Evolutionary conservation across 35 echinoderm and acorn worm species (phyloP).

Genomic region (Chiridota heheva): DNA sequence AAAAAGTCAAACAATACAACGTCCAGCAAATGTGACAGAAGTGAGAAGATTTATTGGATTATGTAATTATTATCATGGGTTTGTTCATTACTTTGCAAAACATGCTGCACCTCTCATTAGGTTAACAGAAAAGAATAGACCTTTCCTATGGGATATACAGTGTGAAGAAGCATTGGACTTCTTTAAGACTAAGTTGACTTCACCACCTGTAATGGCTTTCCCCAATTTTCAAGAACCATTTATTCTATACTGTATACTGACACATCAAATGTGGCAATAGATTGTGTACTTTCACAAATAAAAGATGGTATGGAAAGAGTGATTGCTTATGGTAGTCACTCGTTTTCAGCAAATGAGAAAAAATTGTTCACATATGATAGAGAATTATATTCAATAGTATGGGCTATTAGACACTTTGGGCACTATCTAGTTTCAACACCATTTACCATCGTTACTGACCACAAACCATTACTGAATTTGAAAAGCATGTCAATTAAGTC

Average conservation of each 20-base stretch:
- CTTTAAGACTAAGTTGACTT: background rate
- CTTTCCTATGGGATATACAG: conserved; percentile 15
- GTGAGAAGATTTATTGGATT: conserved; percentile 13
- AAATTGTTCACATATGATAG: conserved; percentile 34
- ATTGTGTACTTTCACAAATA: conserved; percentile 15
- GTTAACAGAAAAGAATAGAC: background rate
- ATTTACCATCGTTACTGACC: conserved; percentile 45
- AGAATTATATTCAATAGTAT: conserved; percentile 45
- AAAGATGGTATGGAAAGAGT: conserved; percentile 31
- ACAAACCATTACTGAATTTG: conserved; percentile 24
- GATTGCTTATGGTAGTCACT: conserved; percentile 59
- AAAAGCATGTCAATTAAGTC: background rate
- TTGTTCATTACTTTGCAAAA: conserved; percentile 23
- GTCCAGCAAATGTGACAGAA: background rate
- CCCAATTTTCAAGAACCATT: conserved; percentile 5
- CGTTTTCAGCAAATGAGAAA: background rate
- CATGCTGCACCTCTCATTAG: conserved; percentile 2
- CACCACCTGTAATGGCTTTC: background rate
- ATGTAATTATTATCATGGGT: conserved; percentile 15
- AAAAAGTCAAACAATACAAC: conserved; percentile 45
- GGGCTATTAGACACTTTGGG: conserved; percentile 48
- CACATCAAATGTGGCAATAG: conserved; percentile 1
- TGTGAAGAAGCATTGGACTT: conserved; percentile 23
- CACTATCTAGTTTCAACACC: conserved; percentile 29
- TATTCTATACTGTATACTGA: conserved; percentile 16